phyloP scores from a whole-genome alignment of 2,797 vertebrate genomes.

The Tauraco hartlaubi region DNA sequence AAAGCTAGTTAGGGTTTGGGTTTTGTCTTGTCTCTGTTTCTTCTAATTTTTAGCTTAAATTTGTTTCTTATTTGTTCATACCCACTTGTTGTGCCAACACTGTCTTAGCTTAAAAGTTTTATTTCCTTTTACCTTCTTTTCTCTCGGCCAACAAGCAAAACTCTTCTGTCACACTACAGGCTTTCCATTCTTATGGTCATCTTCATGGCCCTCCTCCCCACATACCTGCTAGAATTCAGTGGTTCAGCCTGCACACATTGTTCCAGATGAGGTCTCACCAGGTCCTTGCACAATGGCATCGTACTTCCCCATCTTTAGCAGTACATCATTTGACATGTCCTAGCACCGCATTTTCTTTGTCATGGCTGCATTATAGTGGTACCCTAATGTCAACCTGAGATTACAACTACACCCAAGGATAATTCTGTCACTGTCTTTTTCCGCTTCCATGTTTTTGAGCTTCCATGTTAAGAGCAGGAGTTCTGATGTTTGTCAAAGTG shows the following conservation, averaged over 20 bases:
- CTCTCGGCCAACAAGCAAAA: neutral
- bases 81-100: neutral
- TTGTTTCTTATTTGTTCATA: neutral
- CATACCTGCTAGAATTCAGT: neutral
- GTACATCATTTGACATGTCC: neutral
- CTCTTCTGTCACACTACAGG: neutral
- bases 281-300: neutral
- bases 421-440: neutral
- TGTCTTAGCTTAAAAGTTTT: neutral
- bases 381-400: neutral
- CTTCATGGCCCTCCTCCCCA: neutral
- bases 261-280: neutral
- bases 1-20: neutral
- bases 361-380: neutral
- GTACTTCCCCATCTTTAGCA: neutral
- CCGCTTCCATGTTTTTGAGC: neutral
- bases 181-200: neutral
- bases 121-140: neutral
- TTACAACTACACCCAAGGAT: neutral
- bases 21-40: neutral
- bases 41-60: neutral
- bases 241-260: neutral
- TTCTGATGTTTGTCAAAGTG: neutral
- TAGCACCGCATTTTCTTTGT: neutral
- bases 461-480: neutral